A percentile compares a stretch with the other conserved stretches of the same genome.
phyloP scores from a whole-genome alignment of 1,140 invertebrate species.

The Panulirus ornatus region DNA sequence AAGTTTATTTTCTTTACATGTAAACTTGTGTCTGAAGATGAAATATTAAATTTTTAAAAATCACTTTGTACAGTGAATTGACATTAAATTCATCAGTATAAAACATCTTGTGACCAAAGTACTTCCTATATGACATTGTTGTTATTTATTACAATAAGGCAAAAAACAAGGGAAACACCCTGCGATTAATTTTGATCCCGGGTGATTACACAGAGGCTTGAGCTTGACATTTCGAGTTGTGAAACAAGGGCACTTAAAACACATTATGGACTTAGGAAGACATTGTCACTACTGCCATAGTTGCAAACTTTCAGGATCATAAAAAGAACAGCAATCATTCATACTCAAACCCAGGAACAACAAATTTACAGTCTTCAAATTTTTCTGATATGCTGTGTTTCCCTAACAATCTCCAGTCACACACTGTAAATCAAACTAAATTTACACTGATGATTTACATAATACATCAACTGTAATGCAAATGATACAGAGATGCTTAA shows the following conservation, averaged over 20 bases:
- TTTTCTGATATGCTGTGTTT: background rate
- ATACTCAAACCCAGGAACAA: background rate
- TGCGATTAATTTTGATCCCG: slow-evolving; percentile 67
- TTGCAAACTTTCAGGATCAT: background rate
- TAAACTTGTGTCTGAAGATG: slow-evolving; percentile 67
- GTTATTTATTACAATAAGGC: slow-evolving; percentile 56
- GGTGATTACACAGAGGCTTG: slow-evolving; percentile 59
- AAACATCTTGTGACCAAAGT: slow-evolving; percentile 70
- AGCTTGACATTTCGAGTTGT: slow-evolving; percentile 63
- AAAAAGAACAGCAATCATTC: background rate
- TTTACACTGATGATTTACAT: slow-evolving; percentile 9
- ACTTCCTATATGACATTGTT: slow-evolving; percentile 56
- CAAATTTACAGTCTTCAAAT: too few relatives aligned
- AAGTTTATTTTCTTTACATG: slow-evolving; percentile 72
- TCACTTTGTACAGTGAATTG: slow-evolving; percentile 71
- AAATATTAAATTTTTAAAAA: slow-evolving; percentile 66
- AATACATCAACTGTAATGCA: background rate
- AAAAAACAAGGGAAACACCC: slow-evolving; percentile 60
- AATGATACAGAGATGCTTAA: slow-evolving; percentile 37
- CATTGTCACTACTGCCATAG: slow-evolving; percentile 53
- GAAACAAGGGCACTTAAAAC: slow-evolving; percentile 61
- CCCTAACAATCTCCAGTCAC: background rate
- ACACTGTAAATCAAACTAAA: background rate
- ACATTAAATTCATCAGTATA: slow-evolving; percentile 59
- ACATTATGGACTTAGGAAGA: slow-evolving; percentile 59